Evolutionary conservation across 2,113 vertebrate genomes (phyloP).

Genomic region (Nycticryphes semicollaris): DNA sequence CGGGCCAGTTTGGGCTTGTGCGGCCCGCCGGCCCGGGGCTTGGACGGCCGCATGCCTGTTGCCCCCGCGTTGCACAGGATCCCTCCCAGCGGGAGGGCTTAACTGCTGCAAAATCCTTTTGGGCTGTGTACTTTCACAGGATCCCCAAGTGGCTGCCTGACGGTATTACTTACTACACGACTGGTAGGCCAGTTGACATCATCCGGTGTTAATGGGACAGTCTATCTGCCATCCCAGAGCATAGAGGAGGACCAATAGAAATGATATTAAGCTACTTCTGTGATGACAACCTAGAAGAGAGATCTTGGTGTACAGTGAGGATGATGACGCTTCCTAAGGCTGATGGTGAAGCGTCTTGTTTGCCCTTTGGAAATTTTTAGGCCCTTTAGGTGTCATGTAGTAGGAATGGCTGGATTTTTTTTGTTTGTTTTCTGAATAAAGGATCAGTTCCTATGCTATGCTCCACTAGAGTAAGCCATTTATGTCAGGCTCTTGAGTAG

Average conservation of each 20-base stretch:
- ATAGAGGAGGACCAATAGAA: neutral
- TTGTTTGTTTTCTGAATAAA: neutral
- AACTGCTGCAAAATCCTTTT: neutral
- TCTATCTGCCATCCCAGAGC: neutral
- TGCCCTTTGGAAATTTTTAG: neutral
- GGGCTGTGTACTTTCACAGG: neutral
- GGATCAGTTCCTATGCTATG: neutral
- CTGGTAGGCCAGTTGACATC: neutral
- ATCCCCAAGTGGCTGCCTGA: neutral
- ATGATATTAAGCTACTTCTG: neutral
- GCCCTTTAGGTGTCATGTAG: neutral
- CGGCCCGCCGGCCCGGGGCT: neutral
- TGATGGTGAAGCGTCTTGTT: neutral
- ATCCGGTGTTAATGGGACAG: neutral
- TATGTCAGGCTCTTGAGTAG: neutral
- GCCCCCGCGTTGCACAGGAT: neutral
- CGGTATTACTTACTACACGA: neutral
- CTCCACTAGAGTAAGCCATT: neutral
- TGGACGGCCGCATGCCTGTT: neutral
- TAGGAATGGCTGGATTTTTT: neutral
- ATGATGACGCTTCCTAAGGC: neutral
- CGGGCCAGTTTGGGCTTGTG: neutral
- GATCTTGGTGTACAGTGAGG: neutral
- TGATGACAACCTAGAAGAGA: neutral
- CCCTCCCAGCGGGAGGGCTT: neutral